Percentiles rank a stretch among this genome's conserved stretches.
Conservation (phyloP, 2,888 invertebrate genomes). For the Sericinus montela region DNA sequence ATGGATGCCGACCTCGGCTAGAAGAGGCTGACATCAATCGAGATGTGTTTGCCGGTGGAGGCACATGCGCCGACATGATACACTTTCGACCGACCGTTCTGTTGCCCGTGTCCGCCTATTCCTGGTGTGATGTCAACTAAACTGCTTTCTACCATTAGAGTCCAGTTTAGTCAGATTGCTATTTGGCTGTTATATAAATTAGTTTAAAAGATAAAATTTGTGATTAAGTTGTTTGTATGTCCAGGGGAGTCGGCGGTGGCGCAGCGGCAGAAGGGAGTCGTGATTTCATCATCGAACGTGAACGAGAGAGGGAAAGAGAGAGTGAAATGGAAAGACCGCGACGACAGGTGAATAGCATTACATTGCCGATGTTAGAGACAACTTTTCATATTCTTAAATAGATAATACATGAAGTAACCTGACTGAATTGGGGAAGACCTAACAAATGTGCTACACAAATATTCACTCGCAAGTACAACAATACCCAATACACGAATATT, state of each 20-base stretch:
- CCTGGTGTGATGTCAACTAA: conserved; percentile 34
- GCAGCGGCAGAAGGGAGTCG: conserved; percentile 37
- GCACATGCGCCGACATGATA: conserved; percentile 6
- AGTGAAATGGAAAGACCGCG: conserved; percentile 59
- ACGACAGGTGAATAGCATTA: conserved; percentile 45
- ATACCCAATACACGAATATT: too few relatives aligned
- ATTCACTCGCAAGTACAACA: too few relatives aligned
- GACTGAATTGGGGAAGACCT: too few relatives aligned
- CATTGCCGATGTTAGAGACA: too few relatives aligned
- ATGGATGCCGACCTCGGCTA: neutral
- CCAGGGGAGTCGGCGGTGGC: conserved; percentile 58
- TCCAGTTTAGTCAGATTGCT: too few relatives aligned
- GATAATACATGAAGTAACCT: too few relatives aligned
- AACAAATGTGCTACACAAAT: too few relatives aligned
- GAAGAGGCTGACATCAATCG: conserved; percentile 32
- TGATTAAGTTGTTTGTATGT: conserved; percentile 17
- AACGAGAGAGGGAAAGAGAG: conserved; percentile 63
- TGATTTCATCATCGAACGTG: conserved; percentile 59
- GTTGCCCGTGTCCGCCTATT: conserved; percentile 43
- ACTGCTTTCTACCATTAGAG: too few relatives aligned
- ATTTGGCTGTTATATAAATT: neutral
- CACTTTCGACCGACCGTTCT: conserved; percentile 34
- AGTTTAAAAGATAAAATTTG: neutral
- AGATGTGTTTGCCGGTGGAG: conserved; percentile 2
- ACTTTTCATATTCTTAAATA: too few relatives aligned